phyloP scores from a whole-genome alignment of 2,113 vertebrate genomes.

The Psittacus erithacus region DNA sequence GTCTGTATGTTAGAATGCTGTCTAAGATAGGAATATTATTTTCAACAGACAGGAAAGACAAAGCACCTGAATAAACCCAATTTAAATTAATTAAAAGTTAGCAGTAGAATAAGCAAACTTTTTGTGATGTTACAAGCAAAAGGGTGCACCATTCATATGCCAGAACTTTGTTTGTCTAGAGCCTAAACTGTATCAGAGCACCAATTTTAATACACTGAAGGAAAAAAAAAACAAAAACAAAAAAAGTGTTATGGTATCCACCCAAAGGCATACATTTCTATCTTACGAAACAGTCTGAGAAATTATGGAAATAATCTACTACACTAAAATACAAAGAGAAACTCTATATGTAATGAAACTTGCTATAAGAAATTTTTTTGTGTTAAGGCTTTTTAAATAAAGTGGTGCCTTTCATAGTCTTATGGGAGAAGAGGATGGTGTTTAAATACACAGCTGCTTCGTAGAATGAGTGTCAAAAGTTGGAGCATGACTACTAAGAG shows the following conservation, averaged over 20 bases:
- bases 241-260: rapidly evolving
- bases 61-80: neutral
- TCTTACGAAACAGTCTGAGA: neutral
- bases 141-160: neutral
- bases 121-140: neutral
- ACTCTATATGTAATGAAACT: neutral
- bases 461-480: neutral
- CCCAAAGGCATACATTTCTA: neutral
- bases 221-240: neutral
- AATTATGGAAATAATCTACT: neutral
- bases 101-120: neutral
- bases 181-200: neutral
- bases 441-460: neutral
- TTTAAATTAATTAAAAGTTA: neutral
- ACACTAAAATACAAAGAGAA: neutral
- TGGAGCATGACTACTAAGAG: neutral
- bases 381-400: neutral
- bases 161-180: neutral
- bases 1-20: neutral
- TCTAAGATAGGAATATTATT: neutral
- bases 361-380: neutral
- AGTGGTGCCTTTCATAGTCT: neutral
- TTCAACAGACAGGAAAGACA: neutral
- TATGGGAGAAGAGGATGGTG: neutral
- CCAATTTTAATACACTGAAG: neutral